Base-by-base conservation (phyloP, 2,797 vertebrate genomes). In the Arctocebus calabarensis region DNA sequence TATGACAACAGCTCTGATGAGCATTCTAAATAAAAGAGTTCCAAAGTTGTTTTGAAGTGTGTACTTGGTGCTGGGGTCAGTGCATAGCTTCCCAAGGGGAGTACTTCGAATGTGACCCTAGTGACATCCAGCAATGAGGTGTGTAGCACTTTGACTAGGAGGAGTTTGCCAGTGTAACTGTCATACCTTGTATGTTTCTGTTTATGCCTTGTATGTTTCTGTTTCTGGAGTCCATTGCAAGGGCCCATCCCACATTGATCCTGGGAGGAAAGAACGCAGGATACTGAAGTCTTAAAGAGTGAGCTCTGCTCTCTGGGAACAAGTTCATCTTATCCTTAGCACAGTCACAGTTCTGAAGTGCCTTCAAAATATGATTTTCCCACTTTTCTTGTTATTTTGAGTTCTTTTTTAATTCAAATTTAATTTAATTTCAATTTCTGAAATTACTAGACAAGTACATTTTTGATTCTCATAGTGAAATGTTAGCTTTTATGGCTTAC, bases 231-330 rank as follows among this genome's bases (percentile, higher is more conserved):
- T 14, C 17, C 34, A 57, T 19, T 43, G 17, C 43, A 3, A 3
- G 5, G 43, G 45, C 2, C 27, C 8, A 5, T 25, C 5, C 23
- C 37, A 19, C 59, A 5, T 3, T 64, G 34, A 14, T 16, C 45
- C 17, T 25, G 13, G 32, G 61, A 66, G 45, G 32, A 77, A 37
- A n/a, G 29, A 16, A 71, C 17, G n/a, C 0, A 1, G 4, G 20
- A 10, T 9, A 9, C 9, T 22, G 34, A 3, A 7, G 20, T 43
- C 71, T 14, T 3, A 0, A 10, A 19, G 9, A 27, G 29, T 37
- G 70, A 55, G 25, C 40, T 2, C n/a, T 13, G 12, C 40, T 55
- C 12, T 55, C 17, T 52, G 43, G 1, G 2, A 43, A 29, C 7
- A 8, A 29, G n/a, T 34, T 77, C 16, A 25, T 55, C 10, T 73